Base-by-base conservation (phyloP, 2,113 vertebrate species). In the Mohoua ochrocephala region DNA sequence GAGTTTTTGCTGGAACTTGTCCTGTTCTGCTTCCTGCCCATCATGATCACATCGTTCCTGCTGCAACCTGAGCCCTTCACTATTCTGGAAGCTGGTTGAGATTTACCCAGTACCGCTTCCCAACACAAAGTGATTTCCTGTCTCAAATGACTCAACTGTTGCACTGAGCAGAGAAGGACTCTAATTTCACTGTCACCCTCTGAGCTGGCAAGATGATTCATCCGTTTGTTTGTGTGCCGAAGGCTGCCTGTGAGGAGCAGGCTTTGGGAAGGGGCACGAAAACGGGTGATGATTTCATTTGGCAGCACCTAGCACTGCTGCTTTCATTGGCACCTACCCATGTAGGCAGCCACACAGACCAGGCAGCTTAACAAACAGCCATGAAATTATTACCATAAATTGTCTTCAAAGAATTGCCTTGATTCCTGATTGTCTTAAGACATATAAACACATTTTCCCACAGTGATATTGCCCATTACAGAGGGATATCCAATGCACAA, bases 361-460 rank as follows among this genome's bases (percentile, higher is more conserved):
- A 73, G 42, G 54, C 87, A 87, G 71, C n/a, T 57, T 77, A 83
- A 86, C 77, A 91, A 96, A 97, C 30, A 33, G 65, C 84, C 87
- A 75, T 85, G 53, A 94, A 92, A 97, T 95, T 90, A 92, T 84
- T 74, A 86, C 84, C 33, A 84, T 74, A 87, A 96, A 96, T 87
- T 91, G 89, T 86, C 94, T 97, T 97, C 88, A 97, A 97, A 96
- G 84, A 93, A 93, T 89, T 94, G 71, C 91, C 91, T 84, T 76
- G 87, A 94, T 91, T 97, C 91, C 78, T 59, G 91, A 93, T 89
- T 91, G 57, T 92, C 89, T 94, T 86, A 93, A 97, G 97, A 95
- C 50, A 95, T 23, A 97, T 92, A 97, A 95, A 89, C 61, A 87
- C 56, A 83, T 94, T 93, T 96, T 79, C 85, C 68, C 49, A 30